These are phyloP conservation scores for Ormyrus rosae DNA, from an alignment of 2,888 invertebrate species.

Conservation along the genomic window DNA sequence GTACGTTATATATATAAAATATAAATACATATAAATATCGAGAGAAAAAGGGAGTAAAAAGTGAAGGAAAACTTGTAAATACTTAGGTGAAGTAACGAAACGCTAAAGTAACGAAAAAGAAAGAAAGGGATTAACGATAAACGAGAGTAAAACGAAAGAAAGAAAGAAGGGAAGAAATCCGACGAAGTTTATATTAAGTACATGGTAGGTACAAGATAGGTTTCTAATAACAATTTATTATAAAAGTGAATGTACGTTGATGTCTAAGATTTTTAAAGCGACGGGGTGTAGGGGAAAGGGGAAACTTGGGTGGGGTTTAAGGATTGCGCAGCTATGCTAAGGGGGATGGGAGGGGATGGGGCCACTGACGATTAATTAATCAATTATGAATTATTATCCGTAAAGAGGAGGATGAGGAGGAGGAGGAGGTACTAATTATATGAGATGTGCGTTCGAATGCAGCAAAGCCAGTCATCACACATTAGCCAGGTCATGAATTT, in stretches of 20 bases:
- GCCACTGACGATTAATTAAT: slow-evolving; percentile 61
- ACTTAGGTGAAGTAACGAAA: background rate
- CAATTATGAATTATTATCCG: slow-evolving; percentile 69
- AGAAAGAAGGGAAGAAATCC: slow-evolving; percentile 53
- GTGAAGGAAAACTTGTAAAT: slow-evolving; percentile 44
- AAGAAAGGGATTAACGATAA: slow-evolving; percentile 8
- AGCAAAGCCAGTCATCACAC: slow-evolving; percentile 57
- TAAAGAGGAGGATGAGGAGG: slow-evolving; percentile 58
- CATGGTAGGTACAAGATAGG: slow-evolving; percentile 73
- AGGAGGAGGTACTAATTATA: slow-evolving; percentile 64
- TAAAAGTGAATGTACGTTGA: slow-evolving; percentile 75
- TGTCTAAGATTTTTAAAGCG: slow-evolving; percentile 74
- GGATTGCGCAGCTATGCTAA: background rate
- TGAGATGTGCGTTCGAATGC: slow-evolving; percentile 60
- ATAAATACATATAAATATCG: slow-evolving; percentile 43
- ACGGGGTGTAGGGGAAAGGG: slow-evolving; percentile 8
- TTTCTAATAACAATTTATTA: slow-evolving; percentile 75
- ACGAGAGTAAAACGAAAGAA: slow-evolving; percentile 46
- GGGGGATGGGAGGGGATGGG: slow-evolving; percentile 4
- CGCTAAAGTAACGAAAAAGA: background rate
- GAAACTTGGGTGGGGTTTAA: background rate
- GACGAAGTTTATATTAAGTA: slow-evolving; percentile 69
- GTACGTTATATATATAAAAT: slow-evolving; percentile 52
- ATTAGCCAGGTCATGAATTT: slow-evolving; percentile 67
- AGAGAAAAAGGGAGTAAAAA: slow-evolving; percentile 15